These are phyloP conservation scores for Myxocyprinus asiaticus DNA, from an alignment of 2,113 vertebrate genomes.

Conservation along the genomic window DNA sequence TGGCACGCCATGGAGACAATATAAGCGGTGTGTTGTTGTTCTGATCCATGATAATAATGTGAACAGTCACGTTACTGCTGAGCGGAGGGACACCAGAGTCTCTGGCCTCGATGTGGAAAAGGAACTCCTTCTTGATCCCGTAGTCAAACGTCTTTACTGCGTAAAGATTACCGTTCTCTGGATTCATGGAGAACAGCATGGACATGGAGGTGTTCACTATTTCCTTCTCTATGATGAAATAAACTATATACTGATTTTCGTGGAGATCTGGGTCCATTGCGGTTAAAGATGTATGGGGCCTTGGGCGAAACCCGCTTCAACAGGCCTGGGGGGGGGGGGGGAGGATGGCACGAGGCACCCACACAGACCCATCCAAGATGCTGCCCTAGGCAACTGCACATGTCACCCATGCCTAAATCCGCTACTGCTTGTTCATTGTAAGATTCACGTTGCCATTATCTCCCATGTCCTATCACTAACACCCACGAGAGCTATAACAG, in stretches of 20 bases:
- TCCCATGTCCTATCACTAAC: constrained; percentile 59
- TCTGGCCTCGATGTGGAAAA: constrained; percentile 53
- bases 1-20: constrained; percentile 67
- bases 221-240: constrained; percentile 58
- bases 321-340: no score
- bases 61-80: constrained; percentile 69
- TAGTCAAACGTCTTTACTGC: constrained; percentile 59
- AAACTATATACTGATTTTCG: constrained; percentile 57
- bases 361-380: no score
- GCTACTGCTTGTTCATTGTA: constrained; percentile 55
- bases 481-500: constrained; percentile 55
- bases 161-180: constrained; percentile 59
- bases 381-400: no score
- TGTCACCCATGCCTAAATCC: no score
- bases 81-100: constrained; percentile 54
- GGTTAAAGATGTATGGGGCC: constrained; percentile 54
- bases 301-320: constrained; percentile 57
- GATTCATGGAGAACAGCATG: no score
- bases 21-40: constrained; percentile 73
- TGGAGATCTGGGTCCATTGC: constrained; percentile 55
- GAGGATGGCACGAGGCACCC: no score
- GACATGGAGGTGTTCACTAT: no score
- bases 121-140: constrained; percentile 53
- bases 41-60: constrained; percentile 76
- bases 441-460: constrained; percentile 67